phyloP scores from a whole-genome alignment of 2,797 vertebrate genomes.

The Meriones psammophilus region DNA sequence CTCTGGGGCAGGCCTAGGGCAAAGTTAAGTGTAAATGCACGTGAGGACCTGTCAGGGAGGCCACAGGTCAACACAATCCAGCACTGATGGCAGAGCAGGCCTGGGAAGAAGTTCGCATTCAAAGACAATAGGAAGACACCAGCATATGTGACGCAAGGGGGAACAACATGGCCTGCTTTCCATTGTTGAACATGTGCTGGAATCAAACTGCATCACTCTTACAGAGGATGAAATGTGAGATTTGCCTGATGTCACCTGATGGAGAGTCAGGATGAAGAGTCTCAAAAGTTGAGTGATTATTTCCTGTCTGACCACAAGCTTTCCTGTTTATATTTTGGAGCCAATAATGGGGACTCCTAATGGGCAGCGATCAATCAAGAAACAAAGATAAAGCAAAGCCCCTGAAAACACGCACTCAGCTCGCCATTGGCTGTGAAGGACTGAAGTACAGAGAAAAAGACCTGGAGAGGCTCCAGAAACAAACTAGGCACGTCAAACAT shows the following conservation, averaged over 20 bases:
- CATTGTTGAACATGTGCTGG: background rate
- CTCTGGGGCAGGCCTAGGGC: background rate
- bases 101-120: background rate
- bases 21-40: background rate
- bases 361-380: background rate
- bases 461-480: background rate
- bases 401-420: background rate
- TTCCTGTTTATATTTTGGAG: constrained; percentile 50
- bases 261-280: background rate
- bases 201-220: background rate
- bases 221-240: background rate
- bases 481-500: background rate
- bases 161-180: background rate
- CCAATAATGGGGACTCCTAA: constrained; percentile 7
- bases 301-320: constrained; percentile 18
- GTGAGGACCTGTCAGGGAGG: background rate
- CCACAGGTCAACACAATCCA: background rate
- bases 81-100: background rate
- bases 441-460: background rate
- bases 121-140: background rate
- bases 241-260: background rate
- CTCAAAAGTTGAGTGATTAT: background rate
- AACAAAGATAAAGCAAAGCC: background rate
- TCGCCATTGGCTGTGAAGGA: background rate
- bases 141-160: background rate